Evolutionary conservation across 2,797 vertebrate genomes (phyloP).

Genomic region (Sciurus carolinensis): DNA sequence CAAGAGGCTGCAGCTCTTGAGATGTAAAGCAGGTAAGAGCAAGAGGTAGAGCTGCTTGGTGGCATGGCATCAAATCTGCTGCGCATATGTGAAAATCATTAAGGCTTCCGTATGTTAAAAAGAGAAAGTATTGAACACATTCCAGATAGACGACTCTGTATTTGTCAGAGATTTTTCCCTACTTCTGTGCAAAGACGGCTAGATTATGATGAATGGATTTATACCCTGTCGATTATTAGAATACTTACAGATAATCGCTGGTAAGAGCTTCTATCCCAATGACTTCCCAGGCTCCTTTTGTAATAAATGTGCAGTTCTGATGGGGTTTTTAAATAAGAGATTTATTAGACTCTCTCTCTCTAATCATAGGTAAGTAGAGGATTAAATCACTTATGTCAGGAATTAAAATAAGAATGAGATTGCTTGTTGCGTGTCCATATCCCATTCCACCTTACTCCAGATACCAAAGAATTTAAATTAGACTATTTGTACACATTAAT

Average conservation of each 20-base stretch:
- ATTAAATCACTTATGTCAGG: conserved; percentile 44
- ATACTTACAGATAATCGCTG: conserved; percentile 93
- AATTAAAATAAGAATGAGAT: conserved; percentile 6
- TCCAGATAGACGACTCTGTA: conserved; percentile 83
- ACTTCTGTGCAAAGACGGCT: conserved; percentile 73
- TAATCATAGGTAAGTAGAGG: conserved; percentile 19
- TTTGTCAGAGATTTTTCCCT: conserved; percentile 74
- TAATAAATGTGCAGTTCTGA: conserved; percentile 90
- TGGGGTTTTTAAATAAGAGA: conserved; percentile 29
- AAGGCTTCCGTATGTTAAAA: conserved; percentile 86
- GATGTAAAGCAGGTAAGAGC: conserved; percentile 82
- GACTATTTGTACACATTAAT: neutral
- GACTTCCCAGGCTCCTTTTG: conserved; percentile 96
- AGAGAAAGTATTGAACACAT: conserved; percentile 82
- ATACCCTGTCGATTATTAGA: conserved; percentile 7
- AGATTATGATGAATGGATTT: conserved; percentile 23
- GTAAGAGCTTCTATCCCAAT: conserved; percentile 95
- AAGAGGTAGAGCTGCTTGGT: conserved; percentile 80
- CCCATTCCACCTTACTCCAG: neutral
- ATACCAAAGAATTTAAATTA: conserved; percentile 1
- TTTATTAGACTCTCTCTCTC: conserved; percentile 56
- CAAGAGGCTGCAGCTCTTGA: conserved; percentile 58
- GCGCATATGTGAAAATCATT: conserved; percentile 86
- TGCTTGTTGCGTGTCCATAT: neutral
- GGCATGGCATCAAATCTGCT: conserved; percentile 82